phyloP scores from a whole-genome alignment of 2,888 invertebrate genomes.

The Cybosia mesomella region DNA sequence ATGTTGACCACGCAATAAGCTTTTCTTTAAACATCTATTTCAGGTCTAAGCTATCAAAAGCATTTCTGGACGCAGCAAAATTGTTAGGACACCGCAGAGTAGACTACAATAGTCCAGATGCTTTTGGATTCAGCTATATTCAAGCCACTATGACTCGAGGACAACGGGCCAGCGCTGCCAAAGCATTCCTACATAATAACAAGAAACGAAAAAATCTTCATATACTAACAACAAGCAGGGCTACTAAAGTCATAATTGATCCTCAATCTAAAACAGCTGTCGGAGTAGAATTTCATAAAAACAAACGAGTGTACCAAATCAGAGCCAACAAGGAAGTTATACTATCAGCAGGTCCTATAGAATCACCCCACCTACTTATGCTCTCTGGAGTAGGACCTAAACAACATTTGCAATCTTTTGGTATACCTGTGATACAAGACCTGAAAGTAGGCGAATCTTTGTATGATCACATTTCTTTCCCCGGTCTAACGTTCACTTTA shows the following conservation, averaged over 20 bases:
- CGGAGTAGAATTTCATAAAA: slow-evolving; percentile 73
- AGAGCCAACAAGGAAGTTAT: slow-evolving; percentile 85
- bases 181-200: slow-evolving; percentile 87
- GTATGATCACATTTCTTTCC: slow-evolving; percentile 89
- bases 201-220: slow-evolving; percentile 86
- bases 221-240: slow-evolving; percentile 84
- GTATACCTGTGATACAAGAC: slow-evolving; percentile 88
- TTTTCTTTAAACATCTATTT: slow-evolving; percentile 37
- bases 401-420: slow-evolving; percentile 85
- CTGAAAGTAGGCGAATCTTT: slow-evolving; percentile 89
- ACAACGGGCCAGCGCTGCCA: slow-evolving; percentile 84
- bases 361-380: slow-evolving; percentile 92
- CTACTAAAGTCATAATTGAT: slow-evolving; percentile 87
- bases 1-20: neutral
- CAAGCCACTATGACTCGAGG: slow-evolving; percentile 83
- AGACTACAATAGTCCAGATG: slow-evolving; percentile 90
- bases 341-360: slow-evolving; percentile 91
- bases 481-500: slow-evolving; percentile 85
- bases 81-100: slow-evolving; percentile 88
- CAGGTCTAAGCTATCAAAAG: slow-evolving; percentile 87
- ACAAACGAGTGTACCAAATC: slow-evolving; percentile 78
- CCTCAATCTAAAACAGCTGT: slow-evolving; percentile 79
- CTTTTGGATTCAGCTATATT: slow-evolving; percentile 86
- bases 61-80: slow-evolving; percentile 89
- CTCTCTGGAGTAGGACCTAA: slow-evolving; percentile 89